These are phyloP conservation scores for Acanthosepion esculentum DNA, from an alignment of 2,888 invertebrate genomes.

Conservation along the genomic window DNA sequence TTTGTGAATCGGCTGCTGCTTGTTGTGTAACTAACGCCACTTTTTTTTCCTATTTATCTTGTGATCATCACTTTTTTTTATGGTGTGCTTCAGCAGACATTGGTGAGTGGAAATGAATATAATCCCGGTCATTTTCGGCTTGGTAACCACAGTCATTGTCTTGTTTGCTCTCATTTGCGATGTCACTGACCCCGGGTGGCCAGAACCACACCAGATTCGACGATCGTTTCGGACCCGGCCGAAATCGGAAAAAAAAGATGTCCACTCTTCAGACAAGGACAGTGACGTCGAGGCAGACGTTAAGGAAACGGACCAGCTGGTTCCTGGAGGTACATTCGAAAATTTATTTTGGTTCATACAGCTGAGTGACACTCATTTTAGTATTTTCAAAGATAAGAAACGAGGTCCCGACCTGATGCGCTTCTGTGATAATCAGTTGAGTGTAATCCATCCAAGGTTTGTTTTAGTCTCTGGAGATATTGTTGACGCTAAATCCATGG, in stretches of 20 bases:
- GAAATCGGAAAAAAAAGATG: not conserved
- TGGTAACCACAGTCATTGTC: conserved; percentile 1
- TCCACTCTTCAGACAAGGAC: not conserved
- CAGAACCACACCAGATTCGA: not conserved
- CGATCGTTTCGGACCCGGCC: conserved; percentile 4
- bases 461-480: conserved; percentile 91
- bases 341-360: conserved; percentile 65
- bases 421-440: conserved; percentile 85
- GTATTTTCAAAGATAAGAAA: conserved; percentile 85
- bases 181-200: conserved; percentile 36
- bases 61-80: not conserved
- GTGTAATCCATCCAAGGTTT: conserved; percentile 83
- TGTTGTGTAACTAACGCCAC: not conserved
- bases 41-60: not conserved
- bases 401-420: conserved; percentile 85
- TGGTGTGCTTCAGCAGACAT: not conserved
- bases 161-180: conserved; percentile 41
- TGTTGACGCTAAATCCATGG: conserved; percentile 88
- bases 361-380: conserved; percentile 85
- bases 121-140: conserved; percentile 36
- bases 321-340: conserved; percentile 49
- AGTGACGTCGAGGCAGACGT: not conserved
- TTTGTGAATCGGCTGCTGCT: not conserved
- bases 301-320: not conserved
- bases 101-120: conserved; percentile 39